Conservation (phyloP, 2,797 vertebrate species). For the Manis crassicaudata region DNA sequence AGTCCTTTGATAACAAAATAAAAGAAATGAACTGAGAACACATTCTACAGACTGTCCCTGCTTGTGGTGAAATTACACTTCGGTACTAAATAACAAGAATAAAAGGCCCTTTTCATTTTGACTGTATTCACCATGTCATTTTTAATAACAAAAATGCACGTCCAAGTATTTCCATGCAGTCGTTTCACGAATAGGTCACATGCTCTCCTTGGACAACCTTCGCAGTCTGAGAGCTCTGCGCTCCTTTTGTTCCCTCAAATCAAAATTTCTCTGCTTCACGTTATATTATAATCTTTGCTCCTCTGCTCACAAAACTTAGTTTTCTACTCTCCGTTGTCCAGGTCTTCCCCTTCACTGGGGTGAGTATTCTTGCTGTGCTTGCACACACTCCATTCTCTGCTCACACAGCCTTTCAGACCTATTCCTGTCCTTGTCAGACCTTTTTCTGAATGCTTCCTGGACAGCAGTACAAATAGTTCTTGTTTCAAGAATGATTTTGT, state of each 20-base stretch:
- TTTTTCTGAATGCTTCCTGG: not conserved
- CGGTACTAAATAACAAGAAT: constrained; percentile 49
- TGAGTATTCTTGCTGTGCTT: rapidly evolving
- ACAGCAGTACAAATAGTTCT: not conserved
- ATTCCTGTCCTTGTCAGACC: not conserved
- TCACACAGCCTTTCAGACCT: not conserved
- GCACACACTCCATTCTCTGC: not conserved
- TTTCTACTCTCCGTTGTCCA: not conserved
- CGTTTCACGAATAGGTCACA: constrained; percentile 28
- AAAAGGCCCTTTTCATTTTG: constrained; percentile 50
- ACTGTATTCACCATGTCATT: constrained; percentile 11
- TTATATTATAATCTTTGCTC: not conserved
- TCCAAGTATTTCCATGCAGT: constrained; percentile 34
- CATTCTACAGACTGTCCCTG: not conserved
- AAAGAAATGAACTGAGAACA: constrained; percentile 56
- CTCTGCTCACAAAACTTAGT: constrained; percentile 16
- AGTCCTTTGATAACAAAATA: constrained; percentile 63
- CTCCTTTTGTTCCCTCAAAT: constrained; percentile 15
- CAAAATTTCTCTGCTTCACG: constrained; percentile 13
- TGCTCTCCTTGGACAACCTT: not conserved
- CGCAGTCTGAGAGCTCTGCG: not conserved
- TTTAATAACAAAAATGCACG: constrained; percentile 56
- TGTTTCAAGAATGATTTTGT: not conserved
- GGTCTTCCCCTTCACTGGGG: not conserved
- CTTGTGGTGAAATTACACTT: constrained; percentile 60